A percentile compares a stretch with the other conserved stretches of the same genome.
Conservation (phyloP, 2,888 invertebrate genomes). For the Leistus spinibarbis region DNA sequence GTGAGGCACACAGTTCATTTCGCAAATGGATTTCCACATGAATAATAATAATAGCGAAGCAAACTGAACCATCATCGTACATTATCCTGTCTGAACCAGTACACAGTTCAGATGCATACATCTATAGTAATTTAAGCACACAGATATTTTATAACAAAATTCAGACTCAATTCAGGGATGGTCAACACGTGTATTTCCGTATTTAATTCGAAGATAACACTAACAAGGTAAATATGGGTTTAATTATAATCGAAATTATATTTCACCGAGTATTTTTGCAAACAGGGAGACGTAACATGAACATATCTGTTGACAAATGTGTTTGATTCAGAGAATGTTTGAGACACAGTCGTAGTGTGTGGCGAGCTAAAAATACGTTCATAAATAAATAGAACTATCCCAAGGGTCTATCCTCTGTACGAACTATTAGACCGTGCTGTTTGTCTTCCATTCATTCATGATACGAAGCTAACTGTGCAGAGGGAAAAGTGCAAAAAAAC, state of each 20-base stretch:
- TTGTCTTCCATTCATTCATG: neutral
- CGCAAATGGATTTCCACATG: conserved; percentile 27
- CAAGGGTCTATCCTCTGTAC: too few species aligned
- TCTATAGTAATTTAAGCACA: too few species aligned
- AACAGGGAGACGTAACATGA: too few species aligned
- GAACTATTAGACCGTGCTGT: neutral
- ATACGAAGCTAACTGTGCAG: neutral
- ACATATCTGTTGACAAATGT: too few species aligned
- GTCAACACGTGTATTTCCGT: too few species aligned
- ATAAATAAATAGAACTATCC: too few species aligned
- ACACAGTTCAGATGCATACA: neutral
- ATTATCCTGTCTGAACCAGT: neutral
- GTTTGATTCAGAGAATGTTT: too few species aligned
- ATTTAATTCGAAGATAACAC: too few species aligned
- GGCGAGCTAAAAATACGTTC: too few species aligned
- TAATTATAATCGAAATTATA: neutral
- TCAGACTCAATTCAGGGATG: too few species aligned
- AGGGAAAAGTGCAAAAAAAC: neutral
- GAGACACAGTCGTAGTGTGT: too few species aligned
- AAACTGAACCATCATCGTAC: neutral
- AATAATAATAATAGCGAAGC: conserved; percentile 1
- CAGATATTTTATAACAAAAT: too few species aligned
- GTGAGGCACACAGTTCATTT: conserved; percentile 10
- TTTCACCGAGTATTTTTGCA: neutral
- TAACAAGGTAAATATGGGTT: neutral